These are phyloP conservation scores for Eriocheir sinensis DNA, from an alignment of 1,140 invertebrate species.

Conservation along the genomic window DNA sequence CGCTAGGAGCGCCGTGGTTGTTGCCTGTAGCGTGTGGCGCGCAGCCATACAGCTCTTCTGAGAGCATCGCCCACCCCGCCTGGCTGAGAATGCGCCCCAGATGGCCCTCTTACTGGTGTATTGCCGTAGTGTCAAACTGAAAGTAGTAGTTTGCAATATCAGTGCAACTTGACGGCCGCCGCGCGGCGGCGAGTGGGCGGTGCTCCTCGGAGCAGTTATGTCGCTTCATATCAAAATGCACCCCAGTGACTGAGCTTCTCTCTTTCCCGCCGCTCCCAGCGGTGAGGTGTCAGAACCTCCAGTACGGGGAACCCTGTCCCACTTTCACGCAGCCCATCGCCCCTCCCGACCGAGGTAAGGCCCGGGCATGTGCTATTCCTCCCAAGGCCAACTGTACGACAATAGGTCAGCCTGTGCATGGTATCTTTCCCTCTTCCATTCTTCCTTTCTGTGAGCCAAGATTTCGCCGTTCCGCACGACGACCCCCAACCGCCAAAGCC, in stretches of 20 bases:
- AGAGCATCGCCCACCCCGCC: neutral
- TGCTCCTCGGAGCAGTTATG: conserved; percentile 14
- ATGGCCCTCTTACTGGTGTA: neutral
- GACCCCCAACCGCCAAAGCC: neutral
- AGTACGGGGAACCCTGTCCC: conserved; percentile 76
- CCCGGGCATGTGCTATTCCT: conserved; percentile 47
- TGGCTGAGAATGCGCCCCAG: neutral
- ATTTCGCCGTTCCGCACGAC: neutral
- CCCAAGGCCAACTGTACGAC: neutral
- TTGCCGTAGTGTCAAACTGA: neutral
- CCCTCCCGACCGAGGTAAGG: conserved; percentile 76
- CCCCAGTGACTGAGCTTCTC: conserved; percentile 64
- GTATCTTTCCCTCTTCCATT: neutral
- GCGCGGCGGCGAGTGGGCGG: conserved; percentile 12
- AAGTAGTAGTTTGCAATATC: no score
- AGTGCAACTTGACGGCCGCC: neutral
- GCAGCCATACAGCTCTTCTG: conserved; percentile 26
- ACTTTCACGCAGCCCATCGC: conserved; percentile 79
- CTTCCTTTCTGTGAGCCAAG: neutral
- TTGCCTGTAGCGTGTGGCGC: conserved; percentile 15
- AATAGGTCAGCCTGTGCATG: conserved; percentile 3
- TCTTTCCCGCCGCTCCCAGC: conserved; percentile 60
- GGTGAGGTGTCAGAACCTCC: conserved; percentile 77
- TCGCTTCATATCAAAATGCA: conserved; percentile 39
- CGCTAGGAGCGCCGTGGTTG: conserved; percentile 25